Base-by-base conservation (phyloP, 2,888 invertebrate species). In the Oscheius sp. region DNA sequence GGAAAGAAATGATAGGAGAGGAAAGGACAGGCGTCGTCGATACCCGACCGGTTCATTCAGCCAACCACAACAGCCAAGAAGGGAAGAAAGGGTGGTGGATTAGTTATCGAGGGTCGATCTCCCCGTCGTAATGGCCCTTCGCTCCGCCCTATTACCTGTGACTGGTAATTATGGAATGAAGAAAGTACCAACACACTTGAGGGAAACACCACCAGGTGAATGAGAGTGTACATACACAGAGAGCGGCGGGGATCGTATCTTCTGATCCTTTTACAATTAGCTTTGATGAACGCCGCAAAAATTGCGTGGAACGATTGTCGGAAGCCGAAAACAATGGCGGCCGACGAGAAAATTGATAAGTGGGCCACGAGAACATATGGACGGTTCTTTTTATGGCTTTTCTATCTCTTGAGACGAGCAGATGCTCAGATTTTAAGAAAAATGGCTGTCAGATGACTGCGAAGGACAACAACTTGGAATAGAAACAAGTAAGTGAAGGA, bases 391-490 rank as follows among this genome's bases (percentile, higher is more conserved):
- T 29, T 29, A 15, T 27, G 29, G 29, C 42, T 3, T 6, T n/a
- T n/a, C n/a, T 12, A 29, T 52, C 52, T 52, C 52, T 37, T 37
- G 37, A 34, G 57, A 3, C 20, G 20, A 20, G 34, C 37, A 57
- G 34, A 33, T 57, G 57, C 10, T 2, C 3, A 55, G 34, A 33
- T n/a, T n/a, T n/a, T n/a, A n/a, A n/a, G n/a, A n/a, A n/a, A n/a
- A n/a, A n/a, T n/a, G n/a, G n/a, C n/a, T n/a, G n/a, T n/a, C n/a
- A 33, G 25, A 52, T 12, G n/a, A 27, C 29, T 52, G 25, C 10
- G 27, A 52, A 29, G 55, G 17, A 17, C 34, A 55, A 20, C 48
- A 48, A 29, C 20, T n/a, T 88, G 88, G 88, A 79, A 81, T 52
- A 73, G 82, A 34, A 80, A 80, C 39, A 82, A 80, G 55, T 73